Conservation (phyloP, 2,113 vertebrate genomes). For the Gopherus evgoodei region DNA sequence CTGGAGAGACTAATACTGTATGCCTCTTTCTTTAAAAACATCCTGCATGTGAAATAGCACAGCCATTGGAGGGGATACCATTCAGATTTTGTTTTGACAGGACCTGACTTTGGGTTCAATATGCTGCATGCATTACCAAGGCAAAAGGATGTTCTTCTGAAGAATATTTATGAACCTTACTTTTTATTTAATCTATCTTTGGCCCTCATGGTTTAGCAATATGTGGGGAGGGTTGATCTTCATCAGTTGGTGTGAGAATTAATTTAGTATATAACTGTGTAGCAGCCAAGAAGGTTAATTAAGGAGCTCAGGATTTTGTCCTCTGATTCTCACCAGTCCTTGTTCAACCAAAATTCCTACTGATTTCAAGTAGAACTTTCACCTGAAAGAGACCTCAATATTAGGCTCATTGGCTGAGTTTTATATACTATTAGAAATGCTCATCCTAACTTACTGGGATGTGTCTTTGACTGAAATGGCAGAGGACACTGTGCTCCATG, state of each 20-base stretch:
- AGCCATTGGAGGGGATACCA: background rate
- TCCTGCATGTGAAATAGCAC: background rate
- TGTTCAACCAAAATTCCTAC: slow-evolving; percentile 2
- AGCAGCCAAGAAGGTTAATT: slow-evolving; percentile 5
- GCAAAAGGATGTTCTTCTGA: background rate
- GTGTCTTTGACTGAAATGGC: background rate
- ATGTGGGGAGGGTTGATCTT: background rate
- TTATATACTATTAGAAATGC: background rate
- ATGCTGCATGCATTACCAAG: background rate
- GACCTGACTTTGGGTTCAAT: background rate
- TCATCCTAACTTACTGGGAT: background rate
- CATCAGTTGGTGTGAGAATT: background rate
- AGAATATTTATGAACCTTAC: background rate
- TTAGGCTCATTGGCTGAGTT: background rate
- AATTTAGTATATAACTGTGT: background rate
- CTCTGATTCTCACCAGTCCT: background rate
- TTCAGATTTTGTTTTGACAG: background rate
- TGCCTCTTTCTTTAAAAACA: background rate
- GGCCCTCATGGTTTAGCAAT: background rate
- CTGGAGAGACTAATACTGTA: background rate
- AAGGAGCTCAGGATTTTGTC: background rate
- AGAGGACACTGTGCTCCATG: background rate
- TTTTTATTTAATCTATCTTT: too few species aligned
- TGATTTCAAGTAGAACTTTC: background rate
- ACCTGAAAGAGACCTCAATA: background rate